phyloP scores from a whole-genome alignment of 2,888 invertebrate genomes.

The Temnothorax unifasciatus region DNA sequence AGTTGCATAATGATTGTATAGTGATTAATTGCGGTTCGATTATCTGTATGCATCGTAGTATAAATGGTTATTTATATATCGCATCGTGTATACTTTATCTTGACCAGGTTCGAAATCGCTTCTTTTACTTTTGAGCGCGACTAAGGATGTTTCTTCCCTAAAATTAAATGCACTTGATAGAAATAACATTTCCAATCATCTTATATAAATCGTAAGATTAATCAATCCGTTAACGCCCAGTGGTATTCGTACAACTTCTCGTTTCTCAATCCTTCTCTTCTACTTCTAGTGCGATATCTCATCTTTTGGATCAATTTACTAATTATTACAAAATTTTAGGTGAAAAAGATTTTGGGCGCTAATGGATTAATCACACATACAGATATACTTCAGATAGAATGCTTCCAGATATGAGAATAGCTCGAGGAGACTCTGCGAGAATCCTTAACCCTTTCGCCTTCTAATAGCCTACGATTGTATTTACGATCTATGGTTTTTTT shows the following conservation, averaged over 20 bases:
- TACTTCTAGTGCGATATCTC: not conserved
- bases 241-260: too few relatives aligned
- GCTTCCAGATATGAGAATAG: not conserved
- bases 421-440: not conserved
- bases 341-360: not conserved
- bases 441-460: constrained; percentile 6
- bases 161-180: constrained; percentile 2
- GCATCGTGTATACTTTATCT: constrained; percentile 8
- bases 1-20: constrained; percentile 32
- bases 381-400: not conserved
- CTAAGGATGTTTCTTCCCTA: not conserved
- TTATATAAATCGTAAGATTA: constrained; percentile 17
- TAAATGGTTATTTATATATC: constrained; percentile 27
- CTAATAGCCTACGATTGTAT: constrained; percentile 18
- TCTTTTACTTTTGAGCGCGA: not conserved
- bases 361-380: constrained; percentile 7
- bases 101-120: not conserved
- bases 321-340: not conserved
- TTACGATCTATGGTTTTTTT: constrained; percentile 16
- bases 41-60: constrained; percentile 26
- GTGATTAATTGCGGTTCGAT: constrained; percentile 33
- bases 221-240: not conserved
- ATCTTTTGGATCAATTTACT: not conserved
- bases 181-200: constrained; percentile 18
- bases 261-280: not conserved